phyloP scores from a whole-genome alignment of 2,797 vertebrate genomes.

The Pseudochromis fuscus region DNA sequence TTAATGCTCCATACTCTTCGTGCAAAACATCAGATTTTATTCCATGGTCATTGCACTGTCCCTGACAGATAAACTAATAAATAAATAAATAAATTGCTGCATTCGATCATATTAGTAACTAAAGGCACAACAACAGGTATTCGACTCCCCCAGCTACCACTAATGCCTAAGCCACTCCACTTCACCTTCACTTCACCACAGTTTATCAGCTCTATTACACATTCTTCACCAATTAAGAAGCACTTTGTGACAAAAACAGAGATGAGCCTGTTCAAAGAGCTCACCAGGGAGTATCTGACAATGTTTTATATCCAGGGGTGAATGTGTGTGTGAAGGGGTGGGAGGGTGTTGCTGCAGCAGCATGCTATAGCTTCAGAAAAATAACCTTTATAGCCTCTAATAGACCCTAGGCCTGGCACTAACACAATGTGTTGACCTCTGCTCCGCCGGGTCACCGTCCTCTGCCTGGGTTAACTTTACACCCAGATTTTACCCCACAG shows the following conservation, averaged over 20 bases:
- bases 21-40: too few relatives aligned
- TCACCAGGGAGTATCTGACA: slow-evolving; percentile 84
- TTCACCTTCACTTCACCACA: slow-evolving; percentile 80
- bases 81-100: slow-evolving; percentile 77
- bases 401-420: slow-evolving; percentile 80
- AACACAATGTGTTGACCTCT: slow-evolving; percentile 91
- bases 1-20: too few relatives aligned
- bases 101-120: slow-evolving; percentile 58
- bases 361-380: slow-evolving; percentile 81
- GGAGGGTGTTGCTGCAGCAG: slow-evolving; percentile 38
- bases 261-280: slow-evolving; percentile 87
- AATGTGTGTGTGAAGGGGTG: slow-evolving; percentile 49
- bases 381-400: slow-evolving; percentile 89
- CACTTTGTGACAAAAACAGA: slow-evolving; percentile 90
- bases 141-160: slow-evolving; percentile 83
- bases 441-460: slow-evolving; percentile 87
- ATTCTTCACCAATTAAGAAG: slow-evolving; percentile 90
- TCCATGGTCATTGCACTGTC: too few relatives aligned
- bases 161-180: slow-evolving; percentile 73
- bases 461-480: slow-evolving; percentile 88
- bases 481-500: slow-evolving; percentile 91
- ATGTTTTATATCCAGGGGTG: slow-evolving; percentile 80
- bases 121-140: slow-evolving; percentile 67
- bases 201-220: slow-evolving; percentile 89
- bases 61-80: too few relatives aligned